phyloP scores from a whole-genome alignment of 2,797 vertebrate species.

The Enteromius trimaculatus region DNA sequence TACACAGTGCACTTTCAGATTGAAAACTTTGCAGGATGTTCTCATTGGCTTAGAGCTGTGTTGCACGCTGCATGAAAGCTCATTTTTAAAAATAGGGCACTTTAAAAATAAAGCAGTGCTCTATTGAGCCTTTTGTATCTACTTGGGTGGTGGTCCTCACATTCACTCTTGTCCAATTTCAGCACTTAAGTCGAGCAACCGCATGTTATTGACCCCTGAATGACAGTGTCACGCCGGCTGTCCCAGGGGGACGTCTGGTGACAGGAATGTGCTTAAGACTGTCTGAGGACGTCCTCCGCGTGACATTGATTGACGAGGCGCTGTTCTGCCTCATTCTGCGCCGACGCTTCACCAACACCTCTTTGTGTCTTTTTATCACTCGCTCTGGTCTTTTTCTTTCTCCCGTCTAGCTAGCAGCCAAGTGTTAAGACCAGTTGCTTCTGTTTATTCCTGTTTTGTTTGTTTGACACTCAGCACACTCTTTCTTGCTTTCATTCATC shows the following conservation, averaged over 20 bases:
- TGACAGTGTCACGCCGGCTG: slow-evolving; percentile 39
- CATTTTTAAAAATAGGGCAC: too few species aligned
- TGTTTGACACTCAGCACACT: not conserved
- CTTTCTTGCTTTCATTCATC: slow-evolving; percentile 9
- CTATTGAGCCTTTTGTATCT: not conserved
- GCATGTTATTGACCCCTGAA: slow-evolving; percentile 44
- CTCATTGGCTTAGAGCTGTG: too few species aligned
- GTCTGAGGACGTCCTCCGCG: slow-evolving; percentile 39
- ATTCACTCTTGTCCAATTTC: slow-evolving; percentile 46
- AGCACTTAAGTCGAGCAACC: slow-evolving; percentile 26
- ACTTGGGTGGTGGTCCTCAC: slow-evolving; percentile 26
- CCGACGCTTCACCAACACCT: slow-evolving; percentile 2
- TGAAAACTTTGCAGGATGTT: too few species aligned
- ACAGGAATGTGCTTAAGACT: slow-evolving; percentile 52
- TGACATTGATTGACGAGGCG: slow-evolving; percentile 50
- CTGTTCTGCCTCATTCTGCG: slow-evolving; percentile 42
- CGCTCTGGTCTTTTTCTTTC: not conserved
- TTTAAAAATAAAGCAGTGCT: not conserved
- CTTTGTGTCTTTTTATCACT: slow-evolving; percentile 32
- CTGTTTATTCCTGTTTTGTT: not conserved
- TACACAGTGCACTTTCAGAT: too few species aligned
- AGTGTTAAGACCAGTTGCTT: not conserved
- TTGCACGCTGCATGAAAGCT: too few species aligned
- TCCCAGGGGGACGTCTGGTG: slow-evolving; percentile 46
- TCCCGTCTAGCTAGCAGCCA: not conserved